Base-by-base conservation (phyloP, 2,113 vertebrate species). In the Dendropsophus ebraccatus region DNA sequence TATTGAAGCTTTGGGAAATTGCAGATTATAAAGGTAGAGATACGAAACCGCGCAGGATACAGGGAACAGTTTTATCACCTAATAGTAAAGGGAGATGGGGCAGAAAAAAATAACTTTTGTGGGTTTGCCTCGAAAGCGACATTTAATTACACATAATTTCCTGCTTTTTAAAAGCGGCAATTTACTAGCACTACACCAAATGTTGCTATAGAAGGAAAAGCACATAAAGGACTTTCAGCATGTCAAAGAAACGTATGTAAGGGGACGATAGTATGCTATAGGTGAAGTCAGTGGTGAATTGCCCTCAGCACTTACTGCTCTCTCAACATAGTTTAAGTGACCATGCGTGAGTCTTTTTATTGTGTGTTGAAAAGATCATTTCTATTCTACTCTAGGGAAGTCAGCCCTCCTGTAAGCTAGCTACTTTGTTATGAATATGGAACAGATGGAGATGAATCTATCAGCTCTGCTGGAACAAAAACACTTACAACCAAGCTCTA, bases 381-480 rank as follows among this genome's bases (percentile, higher is more conserved):
- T 94, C 93, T 92, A 90, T 88, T 90, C 89, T 89, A 88, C 92
- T 94, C 88, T 37, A 4, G 3, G 91, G 93, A 94, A 94, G 92
- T 91, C 91, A 88, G 89, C 92, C 91, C 91, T 91, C 91, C 90
- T 92, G 92, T 92, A 94, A 90, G 92, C 90, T 92, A 89, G 92
- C 93, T 94, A 91, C 94, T 96, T 96, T 96, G 93, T 95, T 94
- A 96, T 95, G 94, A 95, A 95, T 95, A 95, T 94, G 95, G 94
- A 95, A 95, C 94, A 94, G 93, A 96, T 92, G 92, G 93, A 93
- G 94, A 91, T 92, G 94, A 95, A 96, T 96, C 91, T 94, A 94
- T 94, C 93, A 91, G 90, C 93, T 95, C 94, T 52, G 60, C 93
- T 93, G 94, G 94, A 94, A 94, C 92, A 93, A 94, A 95, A 96